Conservation (phyloP, 2,113 vertebrate species). For the Anolis sagrei region DNA sequence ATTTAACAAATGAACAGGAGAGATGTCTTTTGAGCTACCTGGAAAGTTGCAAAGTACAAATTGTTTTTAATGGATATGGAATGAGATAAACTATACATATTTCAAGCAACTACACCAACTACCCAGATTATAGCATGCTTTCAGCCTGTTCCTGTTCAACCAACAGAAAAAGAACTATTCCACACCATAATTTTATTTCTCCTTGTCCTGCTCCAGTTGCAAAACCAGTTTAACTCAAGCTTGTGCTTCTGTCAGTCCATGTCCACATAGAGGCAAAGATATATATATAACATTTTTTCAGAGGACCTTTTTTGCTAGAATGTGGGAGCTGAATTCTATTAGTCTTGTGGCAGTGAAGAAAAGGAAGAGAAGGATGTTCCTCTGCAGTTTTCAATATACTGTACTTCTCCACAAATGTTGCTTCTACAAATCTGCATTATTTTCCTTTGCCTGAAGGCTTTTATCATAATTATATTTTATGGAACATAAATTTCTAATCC, state of each 20-base stretch:
- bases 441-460: constrained; percentile 32
- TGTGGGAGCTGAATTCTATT: not conserved
- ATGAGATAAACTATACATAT: not conserved
- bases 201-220: not conserved
- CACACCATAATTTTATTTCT: not conserved
- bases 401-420: not conserved
- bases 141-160: not conserved
- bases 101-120: not conserved
- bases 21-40: constrained; percentile 65
- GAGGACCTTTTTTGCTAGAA: not conserved
- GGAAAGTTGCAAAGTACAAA: constrained; percentile 31
- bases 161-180: not conserved
- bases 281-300: too few species aligned
- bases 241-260: too few species aligned
- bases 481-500: constrained; percentile 33
- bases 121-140: not conserved
- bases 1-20: constrained; percentile 65
- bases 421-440: constrained; percentile 17
- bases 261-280: too few species aligned
- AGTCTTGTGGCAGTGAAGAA: not conserved
- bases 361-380: not conserved
- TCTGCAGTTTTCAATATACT: not conserved
- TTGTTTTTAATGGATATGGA: not conserved
- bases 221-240: not conserved
- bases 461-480: not conserved